Conservation (phyloP, 2,888 invertebrate species). For the Tribolium freemani region DNA sequence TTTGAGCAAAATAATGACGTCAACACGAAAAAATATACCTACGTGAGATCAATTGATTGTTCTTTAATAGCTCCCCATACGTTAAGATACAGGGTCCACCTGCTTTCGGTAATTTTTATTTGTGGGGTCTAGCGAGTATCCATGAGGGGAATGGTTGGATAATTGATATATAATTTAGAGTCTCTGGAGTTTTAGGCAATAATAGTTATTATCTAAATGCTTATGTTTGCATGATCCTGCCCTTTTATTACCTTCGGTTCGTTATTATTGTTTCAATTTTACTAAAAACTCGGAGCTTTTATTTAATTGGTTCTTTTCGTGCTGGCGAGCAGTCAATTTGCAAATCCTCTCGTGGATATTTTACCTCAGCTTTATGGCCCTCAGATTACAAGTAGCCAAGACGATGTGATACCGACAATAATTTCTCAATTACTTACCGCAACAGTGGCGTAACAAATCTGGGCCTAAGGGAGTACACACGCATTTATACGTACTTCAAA, state of each 20-base stretch:
- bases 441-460: too few species aligned
- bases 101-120: conserved; percentile 44
- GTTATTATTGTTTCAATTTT: conserved; percentile 43
- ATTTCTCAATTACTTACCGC: conserved; percentile 21
- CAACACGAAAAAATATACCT: background rate
- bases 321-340: conserved; percentile 38
- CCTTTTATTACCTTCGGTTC: conserved; percentile 43
- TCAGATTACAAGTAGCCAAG: conserved; percentile 9
- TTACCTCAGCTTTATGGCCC: conserved; percentile 14
- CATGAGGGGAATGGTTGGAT: conserved; percentile 48
- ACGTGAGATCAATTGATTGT: conserved; percentile 39
- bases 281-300: conserved; percentile 41
- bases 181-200: conserved; percentile 61
- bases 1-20: background rate
- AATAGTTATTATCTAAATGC: conserved; percentile 62
- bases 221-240: conserved; percentile 58
- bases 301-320: conserved; percentile 45
- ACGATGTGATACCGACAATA: conserved; percentile 6
- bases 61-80: conserved; percentile 38
- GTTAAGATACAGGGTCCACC: conserved; percentile 37
- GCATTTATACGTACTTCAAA: too few species aligned
- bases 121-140: conserved; percentile 33
- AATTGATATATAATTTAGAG: conserved; percentile 64
- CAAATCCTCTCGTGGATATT: conserved; percentile 36
- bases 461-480: too few species aligned